A percentile compares a stretch with the other conserved stretches of the same genome.
These are phyloP conservation scores for Tetramorium parvispinum DNA, from an alignment of 1,140 invertebrate species.

Conservation along the genomic window DNA sequence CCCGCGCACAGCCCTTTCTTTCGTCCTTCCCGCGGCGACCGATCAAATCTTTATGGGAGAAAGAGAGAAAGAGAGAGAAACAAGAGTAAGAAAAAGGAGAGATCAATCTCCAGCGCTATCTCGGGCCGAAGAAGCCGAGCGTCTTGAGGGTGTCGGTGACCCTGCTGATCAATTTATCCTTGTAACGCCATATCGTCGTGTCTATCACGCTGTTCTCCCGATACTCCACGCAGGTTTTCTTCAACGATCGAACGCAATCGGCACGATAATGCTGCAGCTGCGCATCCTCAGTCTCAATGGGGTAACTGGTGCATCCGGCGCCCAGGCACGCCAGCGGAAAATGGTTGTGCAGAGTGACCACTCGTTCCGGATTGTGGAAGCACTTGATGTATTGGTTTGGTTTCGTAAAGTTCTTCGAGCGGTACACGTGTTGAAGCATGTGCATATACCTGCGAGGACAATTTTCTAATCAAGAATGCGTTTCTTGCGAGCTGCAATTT, in stretches of 20 bases:
- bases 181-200: conserved; percentile 95
- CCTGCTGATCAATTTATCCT: conserved; percentile 90
- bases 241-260: conserved; percentile 95
- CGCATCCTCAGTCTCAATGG: conserved; percentile 93
- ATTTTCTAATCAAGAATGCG: conserved; percentile 21
- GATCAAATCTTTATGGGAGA: background rate
- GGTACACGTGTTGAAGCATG: conserved; percentile 97
- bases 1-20: background rate
- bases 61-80: background rate
- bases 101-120: conserved; percentile 69
- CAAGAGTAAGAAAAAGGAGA: background rate
- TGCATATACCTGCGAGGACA: conserved; percentile 91
- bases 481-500: background rate
- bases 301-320: conserved; percentile 94
- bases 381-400: conserved; percentile 97
- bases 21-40: background rate
- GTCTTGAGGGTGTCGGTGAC: conserved; percentile 90
- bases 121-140: conserved; percentile 90
- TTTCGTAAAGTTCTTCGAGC: conserved; percentile 96
- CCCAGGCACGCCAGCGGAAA: conserved; percentile 96
- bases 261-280: conserved; percentile 97
- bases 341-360: conserved; percentile 96
- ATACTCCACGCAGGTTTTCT: conserved; percentile 94
- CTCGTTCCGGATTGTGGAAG: conserved; percentile 96
- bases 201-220: conserved; percentile 93